Evolutionary conservation across 2,113 vertebrate genomes (phyloP), one percentile per base, ranked within the genome.

Genomic region (Larimichthys polyactis): DNA sequence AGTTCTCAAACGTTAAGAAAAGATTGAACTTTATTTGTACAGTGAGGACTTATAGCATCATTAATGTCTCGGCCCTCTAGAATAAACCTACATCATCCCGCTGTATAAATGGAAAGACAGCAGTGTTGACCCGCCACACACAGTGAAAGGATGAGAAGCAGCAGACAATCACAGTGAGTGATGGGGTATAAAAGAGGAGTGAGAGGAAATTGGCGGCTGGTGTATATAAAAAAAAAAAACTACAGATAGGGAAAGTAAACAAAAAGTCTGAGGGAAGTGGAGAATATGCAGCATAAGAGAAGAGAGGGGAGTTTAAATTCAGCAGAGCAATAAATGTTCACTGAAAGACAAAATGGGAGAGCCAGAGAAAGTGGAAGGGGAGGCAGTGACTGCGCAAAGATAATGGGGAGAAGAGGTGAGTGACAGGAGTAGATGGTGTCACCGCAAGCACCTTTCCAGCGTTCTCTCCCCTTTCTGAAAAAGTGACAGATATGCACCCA

Each of bases 241-340:
- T 22, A 46, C 27, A 79, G 71, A 75, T 43, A 83, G 71, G 62
- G 52, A 78, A 59, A 51, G 75, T 66, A 86, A 86, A 90, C 70
- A 86, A 74, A 72, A 46, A 49, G 60, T 49, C 15, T 12, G 67
- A 65, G 20, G 22, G 69, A 74, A 74, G 40, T 0, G 15, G 70
- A 72, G 63, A 71, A 57, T 48, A 74, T 60, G 75, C 48, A 75
- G 73, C 17, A 46, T 5, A 12, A 63, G 58, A 16, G 59, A 32
- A 36, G 9, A 64, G 40, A 62, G 11, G 40, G 70, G 58, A 71
- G 72, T 83, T 88, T 88, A 76, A 76, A 92, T 83, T 83, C 83
- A 83, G 71, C 48, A 1, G 75, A 88, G 79, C 74, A 87, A 85
- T 89, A 83, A 72, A 79, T 87, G 77, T 80, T 83, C 60, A 54